phyloP scores from a whole-genome alignment of 2,888 invertebrate species.

The Caenorhabditis doughertyi region DNA sequence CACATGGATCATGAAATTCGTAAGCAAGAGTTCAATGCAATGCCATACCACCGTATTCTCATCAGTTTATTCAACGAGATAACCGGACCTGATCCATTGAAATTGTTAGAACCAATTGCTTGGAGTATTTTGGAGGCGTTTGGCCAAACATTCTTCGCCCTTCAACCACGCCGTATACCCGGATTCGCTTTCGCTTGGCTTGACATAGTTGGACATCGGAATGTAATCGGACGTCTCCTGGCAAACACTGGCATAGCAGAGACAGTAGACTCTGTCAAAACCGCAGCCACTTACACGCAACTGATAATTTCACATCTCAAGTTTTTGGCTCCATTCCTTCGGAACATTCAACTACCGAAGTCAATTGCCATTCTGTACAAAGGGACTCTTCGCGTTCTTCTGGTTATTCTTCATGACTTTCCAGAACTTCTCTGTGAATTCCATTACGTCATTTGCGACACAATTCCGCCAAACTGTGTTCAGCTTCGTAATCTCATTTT shows the following conservation, averaged over 20 bases:
- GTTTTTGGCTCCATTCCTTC: conserved; percentile 95
- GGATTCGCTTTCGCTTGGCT: conserved; percentile 99
- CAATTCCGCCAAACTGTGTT: conserved; percentile 98
- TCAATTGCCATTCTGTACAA: conserved; percentile 96
- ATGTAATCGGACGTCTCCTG: conserved; percentile 74
- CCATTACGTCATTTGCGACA: conserved; percentile 98
- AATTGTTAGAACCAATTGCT: conserved; percentile 91
- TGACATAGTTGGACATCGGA: conserved; percentile 93
- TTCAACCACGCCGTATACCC: conserved; percentile 94
- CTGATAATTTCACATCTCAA: conserved; percentile 96
- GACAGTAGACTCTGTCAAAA: conserved; percentile 67
- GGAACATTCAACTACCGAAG: conserved; percentile 96
- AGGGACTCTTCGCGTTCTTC: conserved; percentile 89
- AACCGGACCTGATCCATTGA: conserved; percentile 87
- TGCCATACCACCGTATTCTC: conserved; percentile 97
- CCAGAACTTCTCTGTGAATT: conserved; percentile 99
- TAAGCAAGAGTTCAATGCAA: conserved; percentile 93
- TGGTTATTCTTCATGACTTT: conserved; percentile 97
- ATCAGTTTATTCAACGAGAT: conserved; percentile 97
- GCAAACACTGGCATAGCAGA: conserved; percentile 68
- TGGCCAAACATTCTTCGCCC: conserved; percentile 88
- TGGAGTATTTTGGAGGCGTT: conserved; percentile 90
- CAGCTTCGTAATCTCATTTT: conserved; percentile 98
- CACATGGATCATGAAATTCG: conserved; percentile 96
- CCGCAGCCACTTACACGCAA: conserved; percentile 91